A percentile compares a stretch with the other conserved stretches of the same genome.
Evolutionary conservation across 2,888 invertebrate species (phyloP).

Genomic region (Chrysodeixis includens): DNA sequence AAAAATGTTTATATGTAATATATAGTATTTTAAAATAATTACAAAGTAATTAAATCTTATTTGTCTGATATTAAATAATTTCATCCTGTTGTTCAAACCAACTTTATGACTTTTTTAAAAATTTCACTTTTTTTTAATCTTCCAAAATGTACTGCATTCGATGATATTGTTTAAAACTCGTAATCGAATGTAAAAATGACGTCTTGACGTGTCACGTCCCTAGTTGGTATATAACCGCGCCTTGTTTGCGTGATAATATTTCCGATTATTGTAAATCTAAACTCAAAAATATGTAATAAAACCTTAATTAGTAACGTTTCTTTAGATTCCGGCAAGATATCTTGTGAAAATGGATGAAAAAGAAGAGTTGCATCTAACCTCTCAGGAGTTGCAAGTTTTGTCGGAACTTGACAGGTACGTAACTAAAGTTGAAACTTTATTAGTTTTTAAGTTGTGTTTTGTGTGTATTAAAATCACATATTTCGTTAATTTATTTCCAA

Average conservation of each 20-base stretch:
- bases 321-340: slow-evolving; percentile 28
- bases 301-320: slow-evolving; percentile 17
- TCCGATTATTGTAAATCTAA: slow-evolving; percentile 20
- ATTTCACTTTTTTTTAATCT: not conserved
- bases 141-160: not conserved
- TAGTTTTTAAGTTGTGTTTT: slow-evolving; percentile 16
- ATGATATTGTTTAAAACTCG: too few species aligned
- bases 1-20: too few species aligned
- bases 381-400: slow-evolving; percentile 95
- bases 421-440: slow-evolving; percentile 33
- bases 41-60: too few species aligned
- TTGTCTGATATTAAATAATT: too few species aligned
- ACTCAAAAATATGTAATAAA: slow-evolving; percentile 36
- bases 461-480: not conserved
- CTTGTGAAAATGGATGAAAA: slow-evolving; percentile 86
- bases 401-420: slow-evolving; percentile 96
- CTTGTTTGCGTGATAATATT: slow-evolving; percentile 58
- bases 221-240: slow-evolving; percentile 59
- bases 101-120: too few species aligned
- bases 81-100: too few species aligned
- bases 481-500: not conserved
- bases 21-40: too few species aligned
- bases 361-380: slow-evolving; percentile 92
- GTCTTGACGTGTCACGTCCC: slow-evolving; percentile 42
- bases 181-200: too few species aligned